A percentile compares a stretch with the other conserved stretches of the same genome.
phyloP scores from a whole-genome alignment of 2,113 vertebrate species.

The Ceuthmochares aereus region DNA sequence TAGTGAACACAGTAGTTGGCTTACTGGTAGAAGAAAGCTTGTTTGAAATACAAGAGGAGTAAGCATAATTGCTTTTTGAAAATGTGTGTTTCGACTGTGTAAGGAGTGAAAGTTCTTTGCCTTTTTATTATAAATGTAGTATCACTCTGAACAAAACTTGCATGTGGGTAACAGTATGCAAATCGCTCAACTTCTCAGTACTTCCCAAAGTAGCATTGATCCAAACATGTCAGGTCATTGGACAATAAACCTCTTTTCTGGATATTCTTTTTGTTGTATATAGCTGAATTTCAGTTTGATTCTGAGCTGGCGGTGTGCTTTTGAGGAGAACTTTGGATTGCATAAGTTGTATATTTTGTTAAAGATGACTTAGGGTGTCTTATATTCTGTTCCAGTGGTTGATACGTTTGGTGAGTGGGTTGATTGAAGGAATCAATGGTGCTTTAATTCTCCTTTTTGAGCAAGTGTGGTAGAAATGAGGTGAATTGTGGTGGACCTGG shows the following conservation, averaged over 20 bases:
- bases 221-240: not conserved
- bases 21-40: not conserved
- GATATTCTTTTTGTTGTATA: not conserved
- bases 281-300: not conserved
- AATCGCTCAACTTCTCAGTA: not conserved
- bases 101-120: not conserved
- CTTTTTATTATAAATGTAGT: not conserved
- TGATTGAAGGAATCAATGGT: not conserved
- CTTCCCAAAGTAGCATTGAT: not conserved
- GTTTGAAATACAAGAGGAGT: not conserved
- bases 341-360: not conserved
- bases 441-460: not conserved
- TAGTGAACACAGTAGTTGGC: not conserved
- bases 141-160: not conserved
- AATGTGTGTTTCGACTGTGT: not conserved
- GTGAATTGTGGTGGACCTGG: not conserved
- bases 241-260: accelerated
- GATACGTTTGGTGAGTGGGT: not conserved
- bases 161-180: accelerated
- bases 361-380: not conserved
- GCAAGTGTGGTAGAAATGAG: not conserved
- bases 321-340: not conserved
- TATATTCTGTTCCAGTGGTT: not conserved
- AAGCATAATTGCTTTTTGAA: not conserved
- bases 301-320: not conserved